Evolutionary conservation across 1,140 invertebrate species (phyloP).

Genomic region (Diploscapter pachys): DNA sequence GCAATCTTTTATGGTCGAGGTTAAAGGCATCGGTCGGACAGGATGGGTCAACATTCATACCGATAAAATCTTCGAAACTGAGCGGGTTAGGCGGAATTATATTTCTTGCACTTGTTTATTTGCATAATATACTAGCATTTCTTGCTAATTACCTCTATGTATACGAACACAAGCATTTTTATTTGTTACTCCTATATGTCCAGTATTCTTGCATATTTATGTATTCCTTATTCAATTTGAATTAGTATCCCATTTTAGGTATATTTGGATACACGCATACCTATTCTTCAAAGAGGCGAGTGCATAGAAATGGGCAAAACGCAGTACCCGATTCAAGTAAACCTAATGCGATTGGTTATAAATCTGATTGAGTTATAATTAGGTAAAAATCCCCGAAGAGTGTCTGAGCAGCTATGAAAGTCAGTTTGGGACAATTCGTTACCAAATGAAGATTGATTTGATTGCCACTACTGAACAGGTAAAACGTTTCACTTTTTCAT

Average conservation of each 20-base stretch:
- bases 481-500: not conserved
- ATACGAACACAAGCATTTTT: too few species aligned
- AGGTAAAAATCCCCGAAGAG: constrained; percentile 41
- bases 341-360: not conserved
- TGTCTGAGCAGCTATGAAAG: constrained; percentile 51
- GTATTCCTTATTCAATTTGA: too few species aligned
- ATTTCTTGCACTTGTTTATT: too few species aligned
- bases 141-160: too few species aligned
- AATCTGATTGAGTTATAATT: not conserved
- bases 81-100: constrained; percentile 37
- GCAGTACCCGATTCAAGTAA: constrained; percentile 42
- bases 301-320: constrained; percentile 41
- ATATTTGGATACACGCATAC: too few species aligned
- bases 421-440: constrained; percentile 52
- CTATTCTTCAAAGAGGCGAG: too few species aligned
- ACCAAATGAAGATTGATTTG: constrained; percentile 44
- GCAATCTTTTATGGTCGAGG: constrained; percentile 47
- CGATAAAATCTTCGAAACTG: constrained; percentile 56
- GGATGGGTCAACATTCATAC: constrained; percentile 57
- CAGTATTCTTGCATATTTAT: too few species aligned
- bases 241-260: too few species aligned
- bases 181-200: too few species aligned
- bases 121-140: too few species aligned
- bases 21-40: constrained; percentile 48
- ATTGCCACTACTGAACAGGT: constrained; percentile 47